phyloP scores from a whole-genome alignment of 2,888 invertebrate species.

The Oxyteleia sp. region DNA sequence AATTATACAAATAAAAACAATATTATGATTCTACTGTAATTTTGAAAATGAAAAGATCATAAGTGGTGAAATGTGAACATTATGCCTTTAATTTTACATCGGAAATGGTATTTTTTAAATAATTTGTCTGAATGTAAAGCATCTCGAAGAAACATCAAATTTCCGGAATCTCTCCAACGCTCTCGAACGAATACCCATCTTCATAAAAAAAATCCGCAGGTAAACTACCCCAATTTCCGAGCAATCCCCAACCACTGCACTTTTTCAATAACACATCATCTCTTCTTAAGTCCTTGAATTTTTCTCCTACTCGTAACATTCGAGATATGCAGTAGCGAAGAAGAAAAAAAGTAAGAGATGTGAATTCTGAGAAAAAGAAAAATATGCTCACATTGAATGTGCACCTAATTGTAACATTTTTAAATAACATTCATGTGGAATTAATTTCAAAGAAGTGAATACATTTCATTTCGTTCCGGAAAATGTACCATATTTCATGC shows the following conservation, averaged over 20 bases:
- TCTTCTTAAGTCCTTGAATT: conserved; percentile 17
- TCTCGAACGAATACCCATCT: conserved; percentile 2
- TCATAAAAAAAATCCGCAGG: conserved; percentile 35
- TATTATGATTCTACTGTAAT: too few relatives aligned
- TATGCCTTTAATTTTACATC: not conserved
- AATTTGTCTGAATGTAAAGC: conserved; percentile 1
- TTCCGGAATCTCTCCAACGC: conserved; percentile 10
- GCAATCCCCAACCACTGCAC: conserved; percentile 9
- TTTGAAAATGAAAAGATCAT: too few relatives aligned
- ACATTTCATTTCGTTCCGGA: too few relatives aligned
- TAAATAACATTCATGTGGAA: too few relatives aligned
- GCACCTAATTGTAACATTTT: too few relatives aligned
- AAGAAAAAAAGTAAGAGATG: not conserved
- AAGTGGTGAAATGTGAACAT: not conserved
- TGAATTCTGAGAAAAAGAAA: not conserved
- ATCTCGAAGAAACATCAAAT: conserved; percentile 16
- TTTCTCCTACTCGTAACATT: conserved; percentile 8
- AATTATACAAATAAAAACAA: too few relatives aligned
- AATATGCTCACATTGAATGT: conserved; percentile 3
- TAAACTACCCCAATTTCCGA: conserved; percentile 37
- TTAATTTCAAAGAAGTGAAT: too few relatives aligned
- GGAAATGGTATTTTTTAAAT: not conserved
- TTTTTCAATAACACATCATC: conserved; percentile 34
- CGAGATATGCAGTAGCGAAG: conserved; percentile 7
- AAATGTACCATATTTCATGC: too few relatives aligned